Base-by-base conservation (phyloP, 30 jellyfish, hydroid and myxozoan species). In the Aurelia aurita complex sp. Pacific region DNA sequence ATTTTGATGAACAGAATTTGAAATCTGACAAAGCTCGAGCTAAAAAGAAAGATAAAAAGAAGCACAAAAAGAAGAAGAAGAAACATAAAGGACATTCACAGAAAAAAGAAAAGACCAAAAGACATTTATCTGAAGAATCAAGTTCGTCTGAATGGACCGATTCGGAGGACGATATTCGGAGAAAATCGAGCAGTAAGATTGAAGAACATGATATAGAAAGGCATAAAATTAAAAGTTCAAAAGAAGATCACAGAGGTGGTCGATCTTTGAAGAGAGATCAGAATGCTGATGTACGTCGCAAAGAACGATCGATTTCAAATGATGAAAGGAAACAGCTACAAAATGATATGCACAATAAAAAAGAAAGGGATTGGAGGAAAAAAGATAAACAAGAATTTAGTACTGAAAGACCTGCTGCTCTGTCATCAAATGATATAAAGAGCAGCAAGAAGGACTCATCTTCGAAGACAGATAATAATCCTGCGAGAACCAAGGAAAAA, bases 61-160 rank as follows among this genome's bases (percentile, higher is more conserved):
- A 60, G 38, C 53, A 73, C 55, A 64, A 73, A 76, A 54, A 83
- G 65, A 55, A 73, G 32, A 63, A 42, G 36, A 73, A 70, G 70
- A 83, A 83, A 50, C 61, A 63, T 32, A n/a, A 62, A 66, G 61
- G 64, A 33, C 59, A 62, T 50, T 42, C 73, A n/a, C 78, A 72
- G 19, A 62, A 70, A 63, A 60, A n/a, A 19, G 61, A 63, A 35
- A 74, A 53, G 51, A 32, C 73, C 13, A 70, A 65, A 33, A 43
- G 38, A 11, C 29, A 36, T 33, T 38, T 10, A 14, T 12, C 15
- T 36, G 62, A 42, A 23, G 79, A 40, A 43, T 38, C 60, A 34
- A 69, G 84, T 32, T 81, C 91, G 23, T 77, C 87, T 11, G 87
- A 77, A 36, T 79, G 89, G 89, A 57, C 89, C 10, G 69, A 36